A percentile compares a stretch with the other conserved stretches of the same genome.
Evolutionary conservation across 2,797 vertebrate genomes (phyloP).

Genomic region (Chelon auratus): DNA sequence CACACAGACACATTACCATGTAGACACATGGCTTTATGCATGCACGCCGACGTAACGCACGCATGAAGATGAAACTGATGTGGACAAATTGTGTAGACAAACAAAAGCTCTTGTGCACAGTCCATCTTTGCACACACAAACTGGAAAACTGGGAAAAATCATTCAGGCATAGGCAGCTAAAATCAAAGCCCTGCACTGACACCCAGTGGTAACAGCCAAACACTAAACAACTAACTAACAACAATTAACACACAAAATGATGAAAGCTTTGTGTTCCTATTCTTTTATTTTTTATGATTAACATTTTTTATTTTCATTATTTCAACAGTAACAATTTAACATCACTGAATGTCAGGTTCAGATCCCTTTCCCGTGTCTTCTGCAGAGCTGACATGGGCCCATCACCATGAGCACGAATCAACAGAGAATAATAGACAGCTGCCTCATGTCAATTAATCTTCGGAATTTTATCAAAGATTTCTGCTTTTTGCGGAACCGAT

Average conservation of each 20-base stretch:
- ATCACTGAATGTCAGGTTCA: too few species aligned
- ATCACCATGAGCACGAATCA: too few species aligned
- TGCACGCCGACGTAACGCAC: slow-evolving; percentile 16
- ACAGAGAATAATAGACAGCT: too few species aligned
- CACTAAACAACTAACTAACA: not conserved
- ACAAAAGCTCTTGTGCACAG: not conserved
- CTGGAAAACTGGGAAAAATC: slow-evolving; percentile 14
- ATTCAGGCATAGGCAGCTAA: not conserved
- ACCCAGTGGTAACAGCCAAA: slow-evolving; percentile 65
- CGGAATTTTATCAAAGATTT: too few species aligned
- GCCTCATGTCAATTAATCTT: too few species aligned
- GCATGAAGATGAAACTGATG: slow-evolving; percentile 23
- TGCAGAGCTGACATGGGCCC: too few species aligned
- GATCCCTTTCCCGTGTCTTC: too few species aligned
- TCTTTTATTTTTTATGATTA: not conserved
- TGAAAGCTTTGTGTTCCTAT: slow-evolving; percentile 3
- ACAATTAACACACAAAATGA: not conserved
- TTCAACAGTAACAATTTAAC: too few species aligned
- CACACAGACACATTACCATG: slow-evolving; percentile 12
- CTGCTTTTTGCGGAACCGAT: too few species aligned
- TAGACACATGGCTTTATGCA: slow-evolving; percentile 6
- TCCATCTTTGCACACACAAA: not conserved
- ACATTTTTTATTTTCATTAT: too few species aligned
- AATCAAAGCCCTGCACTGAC: slow-evolving; percentile 66
- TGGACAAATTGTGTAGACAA: slow-evolving; percentile 26